phyloP scores from a whole-genome alignment of 2,888 invertebrate genomes.

The Lomographa bimaculata region DNA sequence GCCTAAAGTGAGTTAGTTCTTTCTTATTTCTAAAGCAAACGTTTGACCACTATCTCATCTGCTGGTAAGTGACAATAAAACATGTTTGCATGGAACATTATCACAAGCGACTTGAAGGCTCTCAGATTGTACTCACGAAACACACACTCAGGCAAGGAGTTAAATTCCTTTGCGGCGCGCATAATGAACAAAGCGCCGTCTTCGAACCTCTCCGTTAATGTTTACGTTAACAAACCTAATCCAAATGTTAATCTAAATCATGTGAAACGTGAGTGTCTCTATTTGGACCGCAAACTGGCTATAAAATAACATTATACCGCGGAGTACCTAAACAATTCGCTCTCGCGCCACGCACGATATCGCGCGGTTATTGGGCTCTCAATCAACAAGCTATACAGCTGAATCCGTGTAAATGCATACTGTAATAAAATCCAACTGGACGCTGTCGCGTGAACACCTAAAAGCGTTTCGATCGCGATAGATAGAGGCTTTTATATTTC shows the following conservation, averaged over 20 bases:
- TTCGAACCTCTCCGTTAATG: too few species aligned
- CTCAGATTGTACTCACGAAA: too few species aligned
- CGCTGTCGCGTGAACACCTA: slow-evolving; percentile 22
- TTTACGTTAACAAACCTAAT: background rate
- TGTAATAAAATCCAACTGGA: slow-evolving; percentile 30
- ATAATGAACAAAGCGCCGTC: too few species aligned
- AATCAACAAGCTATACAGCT: slow-evolving; percentile 32
- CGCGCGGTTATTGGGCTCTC: slow-evolving; percentile 30
- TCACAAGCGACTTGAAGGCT: too few species aligned
- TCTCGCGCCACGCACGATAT: slow-evolving; percentile 26
- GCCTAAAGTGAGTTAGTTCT: too few species aligned
- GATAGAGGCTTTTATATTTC: too few species aligned
- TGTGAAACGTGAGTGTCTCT: slow-evolving; percentile 29
- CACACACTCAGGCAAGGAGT: too few species aligned
- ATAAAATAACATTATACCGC: slow-evolving; percentile 32
- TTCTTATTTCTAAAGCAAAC: too few species aligned
- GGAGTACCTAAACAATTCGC: slow-evolving; percentile 33
- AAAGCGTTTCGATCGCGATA: slow-evolving; percentile 26
- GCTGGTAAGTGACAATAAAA: too few species aligned
- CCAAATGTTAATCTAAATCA: slow-evolving; percentile 27
- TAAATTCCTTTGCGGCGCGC: too few species aligned
- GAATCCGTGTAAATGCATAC: slow-evolving; percentile 27
- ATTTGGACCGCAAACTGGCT: slow-evolving; percentile 31
- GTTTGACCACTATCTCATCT: too few species aligned
- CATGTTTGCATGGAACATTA: too few species aligned